Conservation (phyloP, 1,140 invertebrate genomes). For the Dendroctonus ponderosae region DNA sequence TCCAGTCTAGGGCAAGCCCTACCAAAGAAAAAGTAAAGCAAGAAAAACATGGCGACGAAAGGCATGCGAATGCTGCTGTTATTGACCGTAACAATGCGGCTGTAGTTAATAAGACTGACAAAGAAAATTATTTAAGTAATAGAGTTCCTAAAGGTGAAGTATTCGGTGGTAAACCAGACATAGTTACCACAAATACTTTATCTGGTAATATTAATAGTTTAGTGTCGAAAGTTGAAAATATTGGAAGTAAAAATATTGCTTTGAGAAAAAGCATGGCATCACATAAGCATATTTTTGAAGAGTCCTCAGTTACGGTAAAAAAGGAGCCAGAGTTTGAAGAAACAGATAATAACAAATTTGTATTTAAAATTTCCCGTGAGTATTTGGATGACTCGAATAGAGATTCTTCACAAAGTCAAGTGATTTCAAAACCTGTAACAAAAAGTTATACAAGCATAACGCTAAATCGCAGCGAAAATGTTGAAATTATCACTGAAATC, state of each 20-base stretch:
- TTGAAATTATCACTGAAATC: conserved; percentile 46
- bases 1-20: no score
- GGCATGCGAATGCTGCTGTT: no score
- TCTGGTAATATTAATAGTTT: background rate
- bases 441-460: conserved; percentile 44
- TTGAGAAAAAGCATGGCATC: conserved; percentile 1
- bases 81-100: no score
- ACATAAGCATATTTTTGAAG: background rate
- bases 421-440: conserved; percentile 14
- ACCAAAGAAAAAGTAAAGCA: no score
- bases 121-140: no score
- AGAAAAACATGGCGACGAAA: no score
- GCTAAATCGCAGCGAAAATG: conserved; percentile 43
- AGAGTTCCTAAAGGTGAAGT: background rate
- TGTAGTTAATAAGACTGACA: no score
- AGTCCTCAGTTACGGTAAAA: conserved; percentile 1
- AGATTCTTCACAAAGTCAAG: background rate
- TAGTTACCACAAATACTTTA: no score
- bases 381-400: conserved; percentile 12
- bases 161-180: background rate
- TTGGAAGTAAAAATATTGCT: background rate
- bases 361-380: conserved; percentile 18
- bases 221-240: conserved; percentile 7
- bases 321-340: conserved; percentile 12
- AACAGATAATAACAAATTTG: conserved; percentile 21